phyloP scores from a whole-genome alignment of 2,888 invertebrate species.

The Leucophenga maculata region DNA sequence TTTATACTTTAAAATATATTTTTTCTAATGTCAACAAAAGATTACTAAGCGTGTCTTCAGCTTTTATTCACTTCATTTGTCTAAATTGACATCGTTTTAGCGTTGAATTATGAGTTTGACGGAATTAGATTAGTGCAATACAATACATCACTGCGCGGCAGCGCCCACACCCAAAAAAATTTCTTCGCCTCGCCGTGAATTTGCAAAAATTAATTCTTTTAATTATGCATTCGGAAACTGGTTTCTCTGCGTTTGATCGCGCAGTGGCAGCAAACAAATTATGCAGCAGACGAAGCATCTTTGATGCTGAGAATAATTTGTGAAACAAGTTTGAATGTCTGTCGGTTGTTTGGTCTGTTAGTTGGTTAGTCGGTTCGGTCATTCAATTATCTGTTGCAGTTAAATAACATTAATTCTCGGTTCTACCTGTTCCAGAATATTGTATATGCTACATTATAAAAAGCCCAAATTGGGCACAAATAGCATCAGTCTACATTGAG shows the following conservation, averaged over 20 bases:
- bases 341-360: constrained; percentile 27
- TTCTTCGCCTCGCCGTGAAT: neutral
- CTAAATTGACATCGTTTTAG: constrained; percentile 25
- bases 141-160: neutral
- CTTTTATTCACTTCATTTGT: neutral
- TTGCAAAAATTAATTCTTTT: constrained; percentile 27
- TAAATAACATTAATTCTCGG: constrained; percentile 10
- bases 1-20: neutral
- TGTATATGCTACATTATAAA: constrained; percentile 43
- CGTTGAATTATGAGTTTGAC: constrained; percentile 38
- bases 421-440: constrained; percentile 27
- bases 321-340: constrained; percentile 14
- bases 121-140: constrained; percentile 10
- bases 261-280: too few relatives aligned
- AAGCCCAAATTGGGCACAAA: constrained; percentile 28
- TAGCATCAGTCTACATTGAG: constrained; percentile 50
- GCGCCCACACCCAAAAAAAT: neutral
- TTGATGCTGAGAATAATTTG: neutral
- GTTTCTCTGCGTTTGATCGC: neutral
- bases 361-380: constrained; percentile 31
- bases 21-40: neutral
- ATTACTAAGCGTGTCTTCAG: neutral
- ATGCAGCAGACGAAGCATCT: too few relatives aligned
- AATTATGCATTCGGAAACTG: constrained; percentile 27
- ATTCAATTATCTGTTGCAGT: constrained; percentile 4